Conservation (phyloP, 2,888 invertebrate species). For the Erebia palarica region DNA sequence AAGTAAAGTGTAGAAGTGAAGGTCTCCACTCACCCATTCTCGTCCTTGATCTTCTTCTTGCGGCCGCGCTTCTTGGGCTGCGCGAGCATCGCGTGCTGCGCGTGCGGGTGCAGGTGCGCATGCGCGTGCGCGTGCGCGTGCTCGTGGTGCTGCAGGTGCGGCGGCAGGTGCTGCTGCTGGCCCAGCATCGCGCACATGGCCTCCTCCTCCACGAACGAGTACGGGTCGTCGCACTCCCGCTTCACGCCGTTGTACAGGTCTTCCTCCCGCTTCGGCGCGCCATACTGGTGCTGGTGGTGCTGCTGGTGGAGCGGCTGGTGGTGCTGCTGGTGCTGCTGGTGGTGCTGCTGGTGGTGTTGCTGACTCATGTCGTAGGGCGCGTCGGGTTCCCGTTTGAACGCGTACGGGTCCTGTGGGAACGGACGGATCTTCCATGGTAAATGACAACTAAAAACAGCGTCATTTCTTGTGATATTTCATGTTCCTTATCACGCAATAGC, state of each 20-base stretch:
- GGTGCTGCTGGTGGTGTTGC: conserved; percentile 54
- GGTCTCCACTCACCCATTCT: conserved; percentile 77
- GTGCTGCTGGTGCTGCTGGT: conserved; percentile 51
- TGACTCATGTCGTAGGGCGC: conserved; percentile 77
- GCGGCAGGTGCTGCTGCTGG: conserved; percentile 58
- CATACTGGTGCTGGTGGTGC: conserved; percentile 50
- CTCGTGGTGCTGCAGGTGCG: conserved; percentile 54
- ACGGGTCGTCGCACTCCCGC: conserved; percentile 89
- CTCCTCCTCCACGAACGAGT: conserved; percentile 93
- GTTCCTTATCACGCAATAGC: too few species aligned
- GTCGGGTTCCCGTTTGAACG: conserved; percentile 71
- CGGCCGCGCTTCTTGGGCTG: conserved; percentile 92
- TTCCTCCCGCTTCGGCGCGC: conserved; percentile 62
- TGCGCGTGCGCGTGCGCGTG: conserved; percentile 49
- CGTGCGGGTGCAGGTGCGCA: conserved; percentile 62
- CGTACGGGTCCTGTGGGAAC: conserved; percentile 59
- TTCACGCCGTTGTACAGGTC: conserved; percentile 76
- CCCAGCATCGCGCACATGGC: conserved; percentile 82
- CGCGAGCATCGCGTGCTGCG: conserved; percentile 75
- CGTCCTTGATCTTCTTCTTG: conserved; percentile 91
- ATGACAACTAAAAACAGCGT: too few species aligned
- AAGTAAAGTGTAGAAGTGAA: not conserved
- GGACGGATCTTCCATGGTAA: too few species aligned
- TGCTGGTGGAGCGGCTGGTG: conserved; percentile 49
- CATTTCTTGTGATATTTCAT: too few species aligned